Conservation (phyloP, 35 echinoderm and acorn worm species). For the Amphiura filiformis region DNA sequence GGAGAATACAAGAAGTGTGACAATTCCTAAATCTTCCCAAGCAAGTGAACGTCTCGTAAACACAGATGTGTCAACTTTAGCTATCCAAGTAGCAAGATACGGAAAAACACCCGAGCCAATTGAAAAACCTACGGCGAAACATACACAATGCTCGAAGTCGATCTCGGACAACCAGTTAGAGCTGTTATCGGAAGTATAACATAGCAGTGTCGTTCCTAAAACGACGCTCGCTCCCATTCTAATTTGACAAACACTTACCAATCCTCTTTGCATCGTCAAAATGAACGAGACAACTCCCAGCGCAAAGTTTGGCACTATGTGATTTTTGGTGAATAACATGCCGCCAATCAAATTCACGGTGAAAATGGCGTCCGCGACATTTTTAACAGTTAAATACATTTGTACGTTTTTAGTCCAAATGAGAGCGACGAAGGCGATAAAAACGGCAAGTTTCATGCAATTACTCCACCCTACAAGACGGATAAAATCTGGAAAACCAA, state of each 20-base stretch:
- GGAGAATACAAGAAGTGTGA: no score
- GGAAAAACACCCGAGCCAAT: no score
- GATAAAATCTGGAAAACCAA: no score
- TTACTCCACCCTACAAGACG: neutral
- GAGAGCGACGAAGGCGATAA: neutral
- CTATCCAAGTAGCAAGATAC: no score
- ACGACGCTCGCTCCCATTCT: neutral
- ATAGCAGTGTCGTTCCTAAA: neutral
- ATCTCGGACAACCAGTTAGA: no score
- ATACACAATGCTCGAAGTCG: no score
- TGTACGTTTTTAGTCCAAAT: neutral
- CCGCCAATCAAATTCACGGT: neutral
- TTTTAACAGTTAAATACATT: neutral
- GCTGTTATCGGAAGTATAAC: no score
- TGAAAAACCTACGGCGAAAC: no score
- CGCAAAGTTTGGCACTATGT: neutral
- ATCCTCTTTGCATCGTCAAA: neutral
- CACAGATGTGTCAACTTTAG: no score
- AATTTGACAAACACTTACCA: neutral
- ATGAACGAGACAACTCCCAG: neutral
- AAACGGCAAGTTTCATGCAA: neutral
- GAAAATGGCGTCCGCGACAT: neutral
- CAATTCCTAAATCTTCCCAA: no score
- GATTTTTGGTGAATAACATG: neutral
- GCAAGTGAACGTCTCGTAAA: no score